Base-by-base conservation (phyloP, 2,888 invertebrate species). In the Cheiracanthium punctorium region DNA sequence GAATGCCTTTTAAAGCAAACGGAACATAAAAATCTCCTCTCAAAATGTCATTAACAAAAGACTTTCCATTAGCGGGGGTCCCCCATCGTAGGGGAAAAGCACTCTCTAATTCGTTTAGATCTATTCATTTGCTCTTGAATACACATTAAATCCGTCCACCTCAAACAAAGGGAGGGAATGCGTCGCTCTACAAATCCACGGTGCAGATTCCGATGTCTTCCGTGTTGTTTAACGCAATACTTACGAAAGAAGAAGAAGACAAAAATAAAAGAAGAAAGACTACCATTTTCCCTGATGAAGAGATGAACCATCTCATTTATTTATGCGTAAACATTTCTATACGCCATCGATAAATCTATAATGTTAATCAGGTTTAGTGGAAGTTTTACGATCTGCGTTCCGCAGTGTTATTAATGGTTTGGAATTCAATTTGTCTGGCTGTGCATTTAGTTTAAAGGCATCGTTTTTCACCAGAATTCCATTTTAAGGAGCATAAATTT, bases 291-390 rank as follows among this genome's bases (percentile, higher is more conserved):
- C 24, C 7, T 5, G 58, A 24, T 24, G 12, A 58, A 58, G 58
- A 24, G 58, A 58, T 58, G 24, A 58, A 24, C 24, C 20, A 58
- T 48, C n/a, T 48, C 43, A 48, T 58, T 20, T 58, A 58, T 24
- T 24, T 24, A 58, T 58, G 24, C 1, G 24, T 17, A 24, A 58
- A 58, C 58, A 58, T 58, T 5, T 5, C 7, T 12, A 12, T 7
- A 12, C 58, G 20, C 33, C 43, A 41, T 58, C 84, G 41, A 84
- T 84, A 84, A 84, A 84, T 84, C 84, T 73, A 84, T 84, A 58
- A 73, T 52, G 84, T 74, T 70, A 74, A 73, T 58, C 79, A 70
- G 64, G 69, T 20, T 65, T 30, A 48, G 71, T 48, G 29, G 58
- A 75, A 41, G 32, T 82, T 82, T 70, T 20, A 64, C 67, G 64